A percentile compares a stretch with the other conserved stretches of the same genome.
Evolutionary conservation across 1,140 invertebrate genomes (phyloP).

Genomic region (Ctenoplectra terminalis): DNA sequence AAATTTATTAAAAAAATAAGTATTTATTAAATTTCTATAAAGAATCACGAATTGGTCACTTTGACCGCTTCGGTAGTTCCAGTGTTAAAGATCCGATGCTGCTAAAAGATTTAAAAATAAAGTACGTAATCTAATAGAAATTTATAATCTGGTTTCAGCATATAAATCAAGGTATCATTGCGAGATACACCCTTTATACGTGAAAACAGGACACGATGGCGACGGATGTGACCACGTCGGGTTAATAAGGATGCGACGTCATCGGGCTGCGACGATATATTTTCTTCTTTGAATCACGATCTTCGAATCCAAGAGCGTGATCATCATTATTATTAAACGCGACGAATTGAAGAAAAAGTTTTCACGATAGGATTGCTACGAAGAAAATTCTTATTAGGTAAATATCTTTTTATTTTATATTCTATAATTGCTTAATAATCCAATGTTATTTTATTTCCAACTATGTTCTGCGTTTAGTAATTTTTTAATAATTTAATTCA

Average conservation of each 20-base stretch:
- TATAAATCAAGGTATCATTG: constrained; percentile 22
- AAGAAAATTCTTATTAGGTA: too few relatives aligned
- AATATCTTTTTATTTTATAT: too few relatives aligned
- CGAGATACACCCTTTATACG: constrained; percentile 38
- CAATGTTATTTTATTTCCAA: too few relatives aligned
- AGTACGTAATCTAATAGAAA: neutral
- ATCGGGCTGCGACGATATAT: constrained; percentile 58
- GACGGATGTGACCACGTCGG: constrained; percentile 56
- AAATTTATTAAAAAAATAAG: too few relatives aligned
- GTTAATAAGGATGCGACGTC: constrained; percentile 70
- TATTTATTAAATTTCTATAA: too few relatives aligned
- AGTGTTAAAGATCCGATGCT: neutral
- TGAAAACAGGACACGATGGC: constrained; percentile 31
- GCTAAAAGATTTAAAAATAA: neutral
- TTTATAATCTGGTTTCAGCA: neutral
- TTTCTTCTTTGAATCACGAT: constrained; percentile 65
- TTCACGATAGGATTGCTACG: too few relatives aligned
- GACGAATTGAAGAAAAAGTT: too few relatives aligned
- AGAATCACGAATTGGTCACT: too few relatives aligned
- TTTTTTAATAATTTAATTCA: too few relatives aligned
- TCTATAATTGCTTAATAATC: too few relatives aligned
- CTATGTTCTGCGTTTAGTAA: too few relatives aligned
- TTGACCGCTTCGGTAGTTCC: neutral
- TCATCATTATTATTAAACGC: neutral
- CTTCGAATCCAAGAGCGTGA: constrained; percentile 32